Evolutionary conservation across 1,140 invertebrate species (phyloP).

Genomic region (Ooceraea biroi): DNA sequence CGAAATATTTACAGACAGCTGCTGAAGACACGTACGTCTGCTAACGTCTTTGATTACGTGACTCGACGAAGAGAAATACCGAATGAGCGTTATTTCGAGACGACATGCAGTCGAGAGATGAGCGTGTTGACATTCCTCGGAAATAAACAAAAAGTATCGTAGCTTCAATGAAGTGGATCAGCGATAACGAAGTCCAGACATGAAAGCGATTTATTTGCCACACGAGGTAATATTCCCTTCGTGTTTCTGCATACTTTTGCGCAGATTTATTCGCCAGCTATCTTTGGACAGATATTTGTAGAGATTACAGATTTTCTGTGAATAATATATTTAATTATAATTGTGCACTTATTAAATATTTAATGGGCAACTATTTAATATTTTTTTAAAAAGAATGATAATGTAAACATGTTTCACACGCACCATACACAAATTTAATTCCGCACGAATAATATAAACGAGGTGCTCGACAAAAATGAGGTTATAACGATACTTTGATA

Average conservation of each 20-base stretch:
- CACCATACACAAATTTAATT: too few species aligned
- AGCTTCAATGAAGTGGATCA: constrained; percentile 4
- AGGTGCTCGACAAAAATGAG: too few species aligned
- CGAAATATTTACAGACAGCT: too few species aligned
- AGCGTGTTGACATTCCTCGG: constrained; percentile 24
- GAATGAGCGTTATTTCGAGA: not conserved
- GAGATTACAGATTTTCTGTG: not conserved
- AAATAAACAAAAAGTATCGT: constrained; percentile 38
- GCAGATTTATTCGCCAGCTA: not conserved
- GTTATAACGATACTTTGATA: too few species aligned
- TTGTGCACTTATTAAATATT: too few species aligned
- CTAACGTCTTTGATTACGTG: not conserved
- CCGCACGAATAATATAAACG: too few species aligned
- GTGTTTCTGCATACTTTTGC: not conserved
- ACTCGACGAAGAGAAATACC: not conserved
- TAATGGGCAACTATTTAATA: too few species aligned
- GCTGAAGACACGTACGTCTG: too few species aligned
- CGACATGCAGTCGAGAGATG: not conserved
- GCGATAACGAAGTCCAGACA: not conserved
- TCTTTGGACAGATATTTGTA: not conserved
- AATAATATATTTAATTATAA: not conserved
- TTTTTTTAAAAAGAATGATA: too few species aligned
- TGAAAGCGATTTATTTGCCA: not conserved
- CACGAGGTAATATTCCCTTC: not conserved
- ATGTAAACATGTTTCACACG: too few species aligned